Percentiles rank a stretch among this genome's conserved stretches.
These are phyloP conservation scores for Lordiphosa andalusiaca DNA, from an alignment of 2,888 invertebrate species.

Conservation along the genomic window DNA sequence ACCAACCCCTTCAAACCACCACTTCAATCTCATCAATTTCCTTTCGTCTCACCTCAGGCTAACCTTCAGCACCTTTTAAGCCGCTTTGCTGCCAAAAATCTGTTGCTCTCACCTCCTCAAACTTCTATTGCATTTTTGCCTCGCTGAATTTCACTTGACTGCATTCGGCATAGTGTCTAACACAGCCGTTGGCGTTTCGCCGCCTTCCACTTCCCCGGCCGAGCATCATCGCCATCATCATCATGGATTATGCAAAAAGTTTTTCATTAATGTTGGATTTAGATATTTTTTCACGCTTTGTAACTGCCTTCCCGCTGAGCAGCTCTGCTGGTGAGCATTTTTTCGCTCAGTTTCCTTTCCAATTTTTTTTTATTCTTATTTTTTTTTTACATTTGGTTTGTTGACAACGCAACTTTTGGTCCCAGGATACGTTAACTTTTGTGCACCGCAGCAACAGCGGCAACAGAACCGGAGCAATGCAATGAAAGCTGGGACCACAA, in stretches of 20 bases:
- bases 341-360: conserved; percentile 50
- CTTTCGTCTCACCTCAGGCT: conserved; percentile 21
- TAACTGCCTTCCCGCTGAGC: conserved; percentile 22
- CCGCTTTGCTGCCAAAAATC: conserved; percentile 48
- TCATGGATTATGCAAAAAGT: conserved; percentile 78
- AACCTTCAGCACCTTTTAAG: conserved; percentile 64
- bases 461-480: conserved; percentile 40
- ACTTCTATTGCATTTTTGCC: conserved; percentile 46
- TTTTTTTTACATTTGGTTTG: conserved; percentile 46
- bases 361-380: conserved; percentile 14
- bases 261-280: conserved; percentile 78
- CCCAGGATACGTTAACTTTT: conserved; percentile 74
- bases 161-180: conserved; percentile 15
- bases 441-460: conserved; percentile 36
- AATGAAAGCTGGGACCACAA: conserved; percentile 69
- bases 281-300: conserved; percentile 72
- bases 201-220: conserved; percentile 6
- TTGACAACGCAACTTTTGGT: conserved; percentile 69
- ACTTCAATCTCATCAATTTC: conserved; percentile 21
- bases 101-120: conserved; percentile 37
- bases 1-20: not conserved
- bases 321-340: conserved; percentile 35
- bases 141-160: conserved; percentile 32
- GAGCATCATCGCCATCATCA: conserved; percentile 14
- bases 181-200: not conserved